Evolutionary conservation across 1,140 invertebrate genomes (phyloP).

Genomic region (Heliconius eleuchia): DNA sequence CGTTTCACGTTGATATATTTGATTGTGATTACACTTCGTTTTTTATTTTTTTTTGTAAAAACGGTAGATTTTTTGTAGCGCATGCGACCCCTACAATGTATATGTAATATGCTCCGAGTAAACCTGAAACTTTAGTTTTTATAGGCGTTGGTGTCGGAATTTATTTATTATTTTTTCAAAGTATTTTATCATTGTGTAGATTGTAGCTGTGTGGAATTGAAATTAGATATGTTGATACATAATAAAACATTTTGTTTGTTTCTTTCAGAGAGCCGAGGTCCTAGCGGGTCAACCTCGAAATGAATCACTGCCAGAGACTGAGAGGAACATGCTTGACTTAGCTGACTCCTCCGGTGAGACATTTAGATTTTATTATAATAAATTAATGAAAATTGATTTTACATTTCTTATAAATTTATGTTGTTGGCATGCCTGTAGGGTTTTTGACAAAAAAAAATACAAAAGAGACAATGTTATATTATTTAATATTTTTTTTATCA

Average conservation of each 20-base stretch:
- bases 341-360: constrained; percentile 63
- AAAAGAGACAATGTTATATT: no score
- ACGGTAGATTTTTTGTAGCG: constrained; percentile 28
- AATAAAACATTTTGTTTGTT: constrained; percentile 24
- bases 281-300: constrained; percentile 53
- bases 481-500: no score
- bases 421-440: no score
- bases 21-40: constrained; percentile 16
- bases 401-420: background rate
- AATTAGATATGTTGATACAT: background rate
- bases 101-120: background rate
- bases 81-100: constrained; percentile 22
- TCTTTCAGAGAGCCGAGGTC: constrained; percentile 59
- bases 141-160: constrained; percentile 1
- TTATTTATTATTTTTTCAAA: constrained; percentile 25
- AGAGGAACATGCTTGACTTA: constrained; percentile 64
- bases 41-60: background rate
- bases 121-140: constrained; percentile 1
- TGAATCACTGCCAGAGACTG: constrained; percentile 69
- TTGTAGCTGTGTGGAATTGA: constrained; percentile 11
- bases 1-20: constrained; percentile 24
- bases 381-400: background rate
- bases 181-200: constrained; percentile 32
- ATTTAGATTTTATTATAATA: background rate
- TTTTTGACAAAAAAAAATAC: no score